Evolutionary conservation across 2,113 vertebrate genomes (phyloP).

Genomic region (Oenanthe melanoleuca): DNA sequence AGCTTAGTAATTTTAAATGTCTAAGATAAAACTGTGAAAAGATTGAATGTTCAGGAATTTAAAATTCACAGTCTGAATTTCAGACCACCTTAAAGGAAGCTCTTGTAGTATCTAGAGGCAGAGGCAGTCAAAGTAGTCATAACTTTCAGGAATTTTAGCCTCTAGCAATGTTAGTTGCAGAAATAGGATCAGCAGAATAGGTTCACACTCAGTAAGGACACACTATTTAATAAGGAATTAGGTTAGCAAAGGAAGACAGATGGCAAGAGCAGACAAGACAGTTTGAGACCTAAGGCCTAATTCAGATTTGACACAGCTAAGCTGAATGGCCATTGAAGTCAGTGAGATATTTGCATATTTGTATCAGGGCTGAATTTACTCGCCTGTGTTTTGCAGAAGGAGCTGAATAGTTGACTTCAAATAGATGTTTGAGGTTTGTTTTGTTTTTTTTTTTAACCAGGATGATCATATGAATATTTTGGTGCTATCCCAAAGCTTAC

Average conservation of each 20-base stretch:
- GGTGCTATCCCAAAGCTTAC: background rate
- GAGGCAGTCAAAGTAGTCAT: background rate
- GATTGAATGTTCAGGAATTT: background rate
- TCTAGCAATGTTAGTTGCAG: slow-evolving; percentile 6
- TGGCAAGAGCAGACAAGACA: slow-evolving; percentile 23
- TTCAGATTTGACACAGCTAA: background rate
- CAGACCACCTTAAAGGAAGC: background rate
- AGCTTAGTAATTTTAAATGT: background rate
- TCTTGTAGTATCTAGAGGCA: background rate
- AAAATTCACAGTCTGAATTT: background rate
- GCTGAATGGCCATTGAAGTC: background rate
- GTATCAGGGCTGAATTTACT: background rate
- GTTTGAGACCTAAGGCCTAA: slow-evolving; percentile 42
- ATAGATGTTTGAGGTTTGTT: background rate
- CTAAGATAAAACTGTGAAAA: background rate
- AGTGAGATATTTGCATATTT: background rate
- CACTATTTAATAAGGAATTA: slow-evolving; percentile 26
- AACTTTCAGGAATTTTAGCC: slow-evolving; percentile 53
- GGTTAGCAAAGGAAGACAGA: slow-evolving; percentile 46
- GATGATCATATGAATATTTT: background rate
- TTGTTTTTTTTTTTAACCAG: background rate
- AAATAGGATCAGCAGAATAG: background rate
- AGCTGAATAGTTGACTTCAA: background rate
- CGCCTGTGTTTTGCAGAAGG: background rate
- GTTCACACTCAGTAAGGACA: background rate